phyloP scores from a whole-genome alignment of 2,113 vertebrate species.

The Columba janthina region DNA sequence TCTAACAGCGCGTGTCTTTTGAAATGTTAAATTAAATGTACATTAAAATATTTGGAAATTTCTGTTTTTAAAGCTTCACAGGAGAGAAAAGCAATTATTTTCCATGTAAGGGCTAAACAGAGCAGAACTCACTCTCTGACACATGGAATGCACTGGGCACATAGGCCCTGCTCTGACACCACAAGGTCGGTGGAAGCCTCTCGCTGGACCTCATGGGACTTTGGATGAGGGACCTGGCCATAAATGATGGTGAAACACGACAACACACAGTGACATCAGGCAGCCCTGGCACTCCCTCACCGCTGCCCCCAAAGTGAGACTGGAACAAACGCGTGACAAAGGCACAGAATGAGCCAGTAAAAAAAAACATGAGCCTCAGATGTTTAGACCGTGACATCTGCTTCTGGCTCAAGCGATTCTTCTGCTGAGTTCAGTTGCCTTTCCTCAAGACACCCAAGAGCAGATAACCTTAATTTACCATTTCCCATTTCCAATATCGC shows the following conservation, averaged over 20 bases:
- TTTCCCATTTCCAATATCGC: not conserved
- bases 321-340: constrained; percentile 21
- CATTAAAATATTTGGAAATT: not conserved
- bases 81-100: not conserved
- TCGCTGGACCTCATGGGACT: not conserved
- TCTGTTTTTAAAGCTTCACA: not conserved
- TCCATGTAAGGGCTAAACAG: not conserved
- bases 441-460: constrained; percentile 26
- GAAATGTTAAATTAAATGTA: not conserved
- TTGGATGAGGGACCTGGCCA: not conserved
- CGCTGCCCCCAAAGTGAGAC: accelerated
- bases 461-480: not conserved
- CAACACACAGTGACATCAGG: accelerated
- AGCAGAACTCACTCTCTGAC: not conserved
- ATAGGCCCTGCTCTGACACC: not conserved
- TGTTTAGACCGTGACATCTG: constrained; percentile 30
- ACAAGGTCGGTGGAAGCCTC: not conserved
- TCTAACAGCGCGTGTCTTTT: not conserved
- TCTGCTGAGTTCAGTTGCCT: constrained; percentile 13
- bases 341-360: not conserved
- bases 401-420: constrained; percentile 25
- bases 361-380: constrained; percentile 32
- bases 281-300: not conserved
- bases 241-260: not conserved
- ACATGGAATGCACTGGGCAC: not conserved